Base-by-base conservation (phyloP, 2,113 vertebrate species). In the Meriones unguiculatus region DNA sequence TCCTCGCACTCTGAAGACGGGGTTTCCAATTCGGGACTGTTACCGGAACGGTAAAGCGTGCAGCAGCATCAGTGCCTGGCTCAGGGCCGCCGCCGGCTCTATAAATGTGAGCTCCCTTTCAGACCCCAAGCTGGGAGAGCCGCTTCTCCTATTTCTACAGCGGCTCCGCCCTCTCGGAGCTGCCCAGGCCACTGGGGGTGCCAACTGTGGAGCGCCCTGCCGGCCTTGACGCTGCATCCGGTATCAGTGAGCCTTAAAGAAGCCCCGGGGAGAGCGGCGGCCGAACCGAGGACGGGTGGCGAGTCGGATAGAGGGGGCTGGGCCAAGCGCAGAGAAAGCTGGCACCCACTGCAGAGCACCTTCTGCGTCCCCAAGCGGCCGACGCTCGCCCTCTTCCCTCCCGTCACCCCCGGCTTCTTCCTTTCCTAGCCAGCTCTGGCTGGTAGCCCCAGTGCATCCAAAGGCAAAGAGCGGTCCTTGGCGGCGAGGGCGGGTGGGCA, bases 181-280 rank as follows among this genome's bases (percentile, higher is more conserved):
- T 65, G 84, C 41, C 7, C 35, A 88, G 90, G 96, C 62, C 87
- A 18, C 93, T 1, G 69, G 75, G 70, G 30, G 57, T 93, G 94
- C 94, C 95, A 93, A 75, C 92, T 65, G 90, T 64, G 85, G 78
- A 91, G 92, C n/a, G 15, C 87, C 0, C 22, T 30, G 80, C 35
- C n/a, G 8, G 82, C 73, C 72, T 32, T 15, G 78, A 90, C 85
- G 10, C 15, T 50, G 89, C 84, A 14, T 30, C 18, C 38, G 64
- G 87, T 25, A 90, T 87, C 86, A 73, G 64, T 4, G 12, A 54
- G 52, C 95, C 69, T 76, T 78, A 52, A 52, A 90, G 92, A 46
- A 77, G 57, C 25, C 28, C 14, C 18, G 75, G 59, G 54, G 41
- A 78, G 59, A 50, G 32, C 65, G 7, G 72, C 1, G 1, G 22